Conservation (phyloP, 1,140 invertebrate species). For the Aphidius gifuensis region DNA sequence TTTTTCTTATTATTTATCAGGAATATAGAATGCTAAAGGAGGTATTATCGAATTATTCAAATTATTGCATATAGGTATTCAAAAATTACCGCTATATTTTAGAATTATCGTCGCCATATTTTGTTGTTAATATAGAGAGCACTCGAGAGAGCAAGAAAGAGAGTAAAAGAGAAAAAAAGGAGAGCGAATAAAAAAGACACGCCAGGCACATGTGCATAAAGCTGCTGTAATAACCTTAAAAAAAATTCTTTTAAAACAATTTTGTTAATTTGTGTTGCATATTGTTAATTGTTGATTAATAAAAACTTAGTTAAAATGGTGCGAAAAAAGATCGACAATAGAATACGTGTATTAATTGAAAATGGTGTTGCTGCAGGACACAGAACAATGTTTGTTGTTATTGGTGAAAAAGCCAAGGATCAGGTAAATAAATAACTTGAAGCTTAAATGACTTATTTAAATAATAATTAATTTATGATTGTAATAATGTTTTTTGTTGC, state of each 20-base stretch:
- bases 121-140: no score
- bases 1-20: no score
- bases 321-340: conserved; percentile 94
- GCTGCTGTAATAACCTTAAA: no score
- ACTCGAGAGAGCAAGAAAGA: no score
- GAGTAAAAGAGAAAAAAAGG: no score
- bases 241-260: neutral
- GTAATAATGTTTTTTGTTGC: conserved; percentile 9
- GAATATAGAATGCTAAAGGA: no score
- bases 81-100: no score
- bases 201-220: no score
- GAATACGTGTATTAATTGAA: conserved; percentile 93
- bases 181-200: no score
- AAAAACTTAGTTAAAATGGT: conserved; percentile 59
- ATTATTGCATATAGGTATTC: no score
- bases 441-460: neutral
- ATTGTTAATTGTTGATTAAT: neutral
- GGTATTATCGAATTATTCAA: no score
- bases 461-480: neutral
- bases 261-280: neutral
- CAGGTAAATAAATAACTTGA: conserved; percentile 64
- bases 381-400: conserved; percentile 89
- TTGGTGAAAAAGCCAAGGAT: conserved; percentile 94
- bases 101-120: no score
- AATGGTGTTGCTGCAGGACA: conserved; percentile 90